Conservation (phyloP, 2,888 invertebrate species). For the Villa cingulata region DNA sequence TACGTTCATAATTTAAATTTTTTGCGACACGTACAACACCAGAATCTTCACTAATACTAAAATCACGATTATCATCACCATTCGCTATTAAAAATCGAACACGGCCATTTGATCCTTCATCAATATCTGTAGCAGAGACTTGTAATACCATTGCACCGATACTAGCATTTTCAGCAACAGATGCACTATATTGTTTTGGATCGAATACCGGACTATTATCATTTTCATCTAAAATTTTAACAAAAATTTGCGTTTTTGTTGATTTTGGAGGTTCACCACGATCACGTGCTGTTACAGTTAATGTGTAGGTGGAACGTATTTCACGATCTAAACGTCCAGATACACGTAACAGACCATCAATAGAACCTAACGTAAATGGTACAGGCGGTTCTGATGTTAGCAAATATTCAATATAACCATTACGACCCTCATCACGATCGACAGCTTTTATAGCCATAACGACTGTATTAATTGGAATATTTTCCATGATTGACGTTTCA, state of each 20-base stretch:
- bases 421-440: conserved; percentile 81
- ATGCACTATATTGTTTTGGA: conserved; percentile 78
- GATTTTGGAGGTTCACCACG: conserved; percentile 70
- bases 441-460: conserved; percentile 80
- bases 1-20: conserved; percentile 85
- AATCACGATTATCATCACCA: conserved; percentile 83
- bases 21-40: conserved; percentile 84
- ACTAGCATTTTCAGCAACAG: conserved; percentile 85
- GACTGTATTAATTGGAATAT: conserved; percentile 72
- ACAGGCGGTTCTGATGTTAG: conserved; percentile 52
- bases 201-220: conserved; percentile 83
- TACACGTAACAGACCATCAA: conserved; percentile 76
- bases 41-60: conserved; percentile 81
- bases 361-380: conserved; percentile 71
- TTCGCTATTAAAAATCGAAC: conserved; percentile 79
- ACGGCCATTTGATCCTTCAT: conserved; percentile 80
- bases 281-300: conserved; percentile 72
- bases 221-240: conserved; percentile 74
- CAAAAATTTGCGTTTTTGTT: conserved; percentile 52
- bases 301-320: conserved; percentile 55
- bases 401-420: conserved; percentile 80
- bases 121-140: conserved; percentile 79
- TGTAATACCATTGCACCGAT: conserved; percentile 83
- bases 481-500: conserved; percentile 67
- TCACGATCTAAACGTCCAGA: conserved; percentile 80